A percentile compares a stretch with the other conserved stretches of the same genome.
Conservation (phyloP, 1,140 invertebrate species). For the Trinorchestia longiramus region DNA sequence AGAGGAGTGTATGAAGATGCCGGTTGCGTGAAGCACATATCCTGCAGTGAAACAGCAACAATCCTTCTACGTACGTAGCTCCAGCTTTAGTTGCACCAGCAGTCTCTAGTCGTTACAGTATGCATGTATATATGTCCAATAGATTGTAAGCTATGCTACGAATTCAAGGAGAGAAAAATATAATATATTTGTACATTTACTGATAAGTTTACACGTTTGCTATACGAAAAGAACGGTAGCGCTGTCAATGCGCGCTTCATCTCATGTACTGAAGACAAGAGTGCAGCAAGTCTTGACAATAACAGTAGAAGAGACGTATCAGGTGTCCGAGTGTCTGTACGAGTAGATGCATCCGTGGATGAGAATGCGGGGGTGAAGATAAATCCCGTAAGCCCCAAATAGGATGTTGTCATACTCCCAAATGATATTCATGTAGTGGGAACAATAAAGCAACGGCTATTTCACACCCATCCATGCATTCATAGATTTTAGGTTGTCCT, state of each 20-base stretch:
- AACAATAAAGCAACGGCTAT: background rate
- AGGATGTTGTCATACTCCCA: background rate
- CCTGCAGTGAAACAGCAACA: background rate
- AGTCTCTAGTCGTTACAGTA: conserved; percentile 5
- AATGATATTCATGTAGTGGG: background rate
- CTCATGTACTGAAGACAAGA: background rate
- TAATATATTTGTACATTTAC: conserved; percentile 36
- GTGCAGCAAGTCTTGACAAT: background rate
- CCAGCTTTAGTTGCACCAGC: background rate
- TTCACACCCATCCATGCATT: background rate
- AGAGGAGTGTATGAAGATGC: background rate
- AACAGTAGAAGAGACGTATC: background rate
- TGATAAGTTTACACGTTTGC: conserved; percentile 31
- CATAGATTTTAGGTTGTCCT: background rate
- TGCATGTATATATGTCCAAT: conserved; percentile 45
- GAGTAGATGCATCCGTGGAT: background rate
- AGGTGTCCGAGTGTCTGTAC: background rate
- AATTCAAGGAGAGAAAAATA: background rate
- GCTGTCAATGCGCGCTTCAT: background rate
- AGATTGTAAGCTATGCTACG: background rate
- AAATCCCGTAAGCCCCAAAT: background rate
- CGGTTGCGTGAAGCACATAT: background rate
- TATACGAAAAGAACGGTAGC: background rate
- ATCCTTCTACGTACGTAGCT: background rate
- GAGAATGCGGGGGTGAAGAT: background rate